Evolutionary conservation across 2,888 invertebrate species (phyloP), one percentile per base, ranked within the genome.

Genomic region (Papilio demoleus): DNA sequence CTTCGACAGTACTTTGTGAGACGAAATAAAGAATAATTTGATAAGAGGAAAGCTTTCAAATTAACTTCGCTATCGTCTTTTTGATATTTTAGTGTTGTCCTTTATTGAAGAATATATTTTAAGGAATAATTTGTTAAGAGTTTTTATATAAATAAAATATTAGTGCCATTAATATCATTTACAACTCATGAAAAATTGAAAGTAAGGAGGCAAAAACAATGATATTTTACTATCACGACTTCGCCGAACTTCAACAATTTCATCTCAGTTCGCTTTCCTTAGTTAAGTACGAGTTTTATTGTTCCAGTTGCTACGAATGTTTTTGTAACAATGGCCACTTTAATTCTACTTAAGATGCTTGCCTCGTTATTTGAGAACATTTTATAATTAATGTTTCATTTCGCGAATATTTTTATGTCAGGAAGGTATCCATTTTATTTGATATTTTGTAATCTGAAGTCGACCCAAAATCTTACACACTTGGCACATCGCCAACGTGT

Each of bases 391-490:
- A 31, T 38, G 27, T 27, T 60, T 22, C 40, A 59, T 59, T 42
- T 27, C 42, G 45, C 27, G 45, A 45, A 45, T 31, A 17, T 34
- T 22, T 19, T 45, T 9, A 36, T 63, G 50, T 63, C 47, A 22
- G 63, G 34, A 36, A 63, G 47, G 45, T 63, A 63, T 45, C 62
- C 19, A 47, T 47, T 34, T 63, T 63, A 63, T 63, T n/a, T 40
- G 65, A 50, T 47, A 64, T 68, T 68, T 50, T 68, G 38, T 64
- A 64, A 64, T 59, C 27, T 59, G 68, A 68, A 68, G 58, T 58
- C 47, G 17, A 59, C 64, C 64, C 59, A 64, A 64, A 64, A 68
- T 68, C 58, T 58, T 40, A 36, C 31, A 58, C 47, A 68, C 38
- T 12, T 59, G 63, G 63, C 64, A 6, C 38, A 19, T n/a, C 47